Evolutionary conservation across 35 echinoderm and acorn worm genomes (phyloP).

Genomic region (Patiria miniata): DNA sequence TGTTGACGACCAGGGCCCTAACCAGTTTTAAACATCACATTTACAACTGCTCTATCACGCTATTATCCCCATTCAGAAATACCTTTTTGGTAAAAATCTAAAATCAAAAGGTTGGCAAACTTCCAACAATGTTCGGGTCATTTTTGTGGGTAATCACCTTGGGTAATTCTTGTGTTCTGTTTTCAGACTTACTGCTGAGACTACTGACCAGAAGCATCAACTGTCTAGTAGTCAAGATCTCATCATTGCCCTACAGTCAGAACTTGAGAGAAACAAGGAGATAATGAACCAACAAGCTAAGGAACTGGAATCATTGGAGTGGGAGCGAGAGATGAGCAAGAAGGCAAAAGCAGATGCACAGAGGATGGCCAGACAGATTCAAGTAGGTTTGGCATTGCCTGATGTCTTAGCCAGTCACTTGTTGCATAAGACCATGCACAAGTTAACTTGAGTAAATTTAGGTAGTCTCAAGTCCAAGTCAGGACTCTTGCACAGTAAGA

Average conservation of each 20-base stretch:
- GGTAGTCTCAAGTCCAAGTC: no score
- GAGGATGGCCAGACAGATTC: not conserved
- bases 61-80: no score
- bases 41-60: no score
- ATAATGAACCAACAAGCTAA: not conserved
- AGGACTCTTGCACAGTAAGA: no score
- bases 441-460: no score
- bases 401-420: no score
- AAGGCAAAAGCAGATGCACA: conserved; percentile 7
- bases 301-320: conserved; percentile 22
- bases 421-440: no score
- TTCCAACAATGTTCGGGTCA: no score
- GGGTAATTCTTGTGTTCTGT: not conserved
- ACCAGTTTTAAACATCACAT: no score
- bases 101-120: no score
- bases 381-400: not conserved
- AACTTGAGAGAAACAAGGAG: conserved; percentile 11
- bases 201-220: not conserved
- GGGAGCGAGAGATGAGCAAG: conserved; percentile 14
- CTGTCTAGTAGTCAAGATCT: not conserved
- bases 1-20: no score
- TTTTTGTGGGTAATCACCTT: not conserved
- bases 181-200: not conserved
- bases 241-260: not conserved
- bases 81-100: no score